phyloP scores from a whole-genome alignment of 2,113 vertebrate species.

The Pipa parva region DNA sequence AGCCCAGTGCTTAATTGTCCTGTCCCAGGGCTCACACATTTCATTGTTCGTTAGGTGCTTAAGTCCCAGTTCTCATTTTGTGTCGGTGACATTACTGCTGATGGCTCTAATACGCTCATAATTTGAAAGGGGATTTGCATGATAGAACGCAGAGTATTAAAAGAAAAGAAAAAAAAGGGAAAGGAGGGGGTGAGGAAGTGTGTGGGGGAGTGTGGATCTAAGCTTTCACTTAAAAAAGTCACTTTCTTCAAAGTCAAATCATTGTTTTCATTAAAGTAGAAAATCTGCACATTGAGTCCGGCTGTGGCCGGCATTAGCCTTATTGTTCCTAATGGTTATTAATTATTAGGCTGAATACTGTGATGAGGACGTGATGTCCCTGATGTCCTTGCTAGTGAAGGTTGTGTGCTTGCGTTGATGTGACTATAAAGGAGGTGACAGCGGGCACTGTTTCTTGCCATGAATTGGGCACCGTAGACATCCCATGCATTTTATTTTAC shows the following conservation, averaged over 20 bases:
- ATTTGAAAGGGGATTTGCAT: slow-evolving; percentile 99
- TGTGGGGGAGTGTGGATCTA: slow-evolving; percentile 54
- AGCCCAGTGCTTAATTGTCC: slow-evolving; percentile 99
- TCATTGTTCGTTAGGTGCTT: slow-evolving; percentile 99
- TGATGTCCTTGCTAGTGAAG: slow-evolving; percentile 66
- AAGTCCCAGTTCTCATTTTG: slow-evolving; percentile 99
- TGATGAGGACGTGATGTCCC: slow-evolving; percentile 72
- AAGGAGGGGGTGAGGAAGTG: slow-evolving; percentile 16
- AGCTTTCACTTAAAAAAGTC: slow-evolving; percentile 95
- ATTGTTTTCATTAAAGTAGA: slow-evolving; percentile 75
- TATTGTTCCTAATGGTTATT: slow-evolving; percentile 80
- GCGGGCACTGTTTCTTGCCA: not conserved
- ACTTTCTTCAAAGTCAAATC: slow-evolving; percentile 99
- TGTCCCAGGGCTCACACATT: slow-evolving; percentile 99
- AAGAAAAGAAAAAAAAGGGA: slow-evolving; percentile 83
- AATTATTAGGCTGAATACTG: slow-evolving; percentile 69
- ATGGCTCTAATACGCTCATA: slow-evolving; percentile 99
- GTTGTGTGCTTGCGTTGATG: slow-evolving; percentile 35
- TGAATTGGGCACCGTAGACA: not conserved
- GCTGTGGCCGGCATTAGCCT: slow-evolving; percentile 65
- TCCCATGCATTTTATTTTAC: not conserved
- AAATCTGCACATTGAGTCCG: slow-evolving; percentile 61
- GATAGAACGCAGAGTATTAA: slow-evolving; percentile 99
- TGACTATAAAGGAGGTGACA: slow-evolving; percentile 17
- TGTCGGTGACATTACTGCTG: slow-evolving; percentile 99